Conservation (phyloP, 92 coral and sea anemone genomes). For the Diadumene lineata region DNA sequence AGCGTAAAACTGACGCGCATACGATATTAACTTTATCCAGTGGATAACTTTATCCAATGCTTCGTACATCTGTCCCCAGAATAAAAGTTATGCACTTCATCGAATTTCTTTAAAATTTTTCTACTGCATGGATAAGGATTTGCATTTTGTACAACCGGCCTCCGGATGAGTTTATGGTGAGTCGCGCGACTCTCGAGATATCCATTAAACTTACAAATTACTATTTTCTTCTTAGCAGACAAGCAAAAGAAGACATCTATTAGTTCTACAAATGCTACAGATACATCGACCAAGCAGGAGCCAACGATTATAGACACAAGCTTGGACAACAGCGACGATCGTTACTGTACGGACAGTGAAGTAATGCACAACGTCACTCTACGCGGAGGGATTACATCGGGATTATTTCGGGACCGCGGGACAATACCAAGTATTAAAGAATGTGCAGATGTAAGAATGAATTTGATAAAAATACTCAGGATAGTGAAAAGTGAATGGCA, state of each 20-base stretch:
- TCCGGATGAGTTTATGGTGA: no score
- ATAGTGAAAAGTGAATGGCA: no score
- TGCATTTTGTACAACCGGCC: no score
- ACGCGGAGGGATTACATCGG: constrained; percentile 88
- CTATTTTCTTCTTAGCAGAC: not conserved
- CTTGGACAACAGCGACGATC: constrained; percentile 49
- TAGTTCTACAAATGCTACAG: not conserved
- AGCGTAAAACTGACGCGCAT: no score
- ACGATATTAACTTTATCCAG: no score
- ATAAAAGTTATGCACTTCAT: no score
- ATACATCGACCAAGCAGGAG: constrained; percentile 5
- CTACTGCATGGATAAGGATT: no score
- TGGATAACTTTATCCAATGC: no score
- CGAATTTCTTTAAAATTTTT: no score
- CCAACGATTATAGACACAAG: constrained; percentile 22
- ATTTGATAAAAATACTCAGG: no score
- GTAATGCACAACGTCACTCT: constrained; percentile 86
- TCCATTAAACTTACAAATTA: not conserved
- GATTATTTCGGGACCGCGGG: constrained; percentile 91
- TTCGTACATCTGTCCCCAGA: no score
- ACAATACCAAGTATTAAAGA: constrained; percentile 67
- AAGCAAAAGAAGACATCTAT: constrained; percentile 7
- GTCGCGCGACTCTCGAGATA: not conserved
- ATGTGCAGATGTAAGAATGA: constrained; percentile 63
- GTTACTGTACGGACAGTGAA: constrained; percentile 90